A percentile compares a stretch with the other conserved stretches of the same genome.
Conservation (phyloP, 1,140 invertebrate genomes). For the Teleogryllus occipitalis region DNA sequence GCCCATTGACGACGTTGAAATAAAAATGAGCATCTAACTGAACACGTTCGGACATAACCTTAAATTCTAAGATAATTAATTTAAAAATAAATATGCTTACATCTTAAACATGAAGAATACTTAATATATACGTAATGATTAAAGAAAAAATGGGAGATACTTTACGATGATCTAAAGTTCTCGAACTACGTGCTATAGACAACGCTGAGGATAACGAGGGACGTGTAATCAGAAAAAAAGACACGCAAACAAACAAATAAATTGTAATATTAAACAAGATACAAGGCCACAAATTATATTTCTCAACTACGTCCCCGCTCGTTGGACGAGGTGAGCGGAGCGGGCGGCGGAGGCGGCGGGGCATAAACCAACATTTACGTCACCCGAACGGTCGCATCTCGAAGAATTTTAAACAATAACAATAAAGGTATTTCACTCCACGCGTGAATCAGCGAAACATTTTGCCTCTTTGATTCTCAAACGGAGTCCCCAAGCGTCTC, state of each 20-base stretch:
- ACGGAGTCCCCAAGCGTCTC: too few species aligned
- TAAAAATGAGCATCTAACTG: neutral
- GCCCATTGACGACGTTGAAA: neutral
- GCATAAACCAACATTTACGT: neutral
- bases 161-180: neutral
- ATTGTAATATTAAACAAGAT: slow-evolving; percentile 6
- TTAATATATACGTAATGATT: slow-evolving; percentile 1
- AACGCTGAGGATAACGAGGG: neutral
- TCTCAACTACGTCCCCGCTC: neutral
- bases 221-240: neutral
- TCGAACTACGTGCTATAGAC: neutral
- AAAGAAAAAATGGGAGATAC: neutral
- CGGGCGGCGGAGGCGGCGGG: too few species aligned
- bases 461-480: neutral
- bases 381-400: neutral
- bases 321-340: neutral
- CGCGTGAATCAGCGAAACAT: neutral
- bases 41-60: neutral
- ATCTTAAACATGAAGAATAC: neutral
- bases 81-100: slow-evolving; percentile 6
- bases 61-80: neutral
- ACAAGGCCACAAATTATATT: neutral
- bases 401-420: neutral
- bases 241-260: slow-evolving; percentile 1
- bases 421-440: neutral